These are phyloP conservation scores for Calonectris borealis DNA, from an alignment of 2,113 vertebrate genomes.

Conservation along the genomic window DNA sequence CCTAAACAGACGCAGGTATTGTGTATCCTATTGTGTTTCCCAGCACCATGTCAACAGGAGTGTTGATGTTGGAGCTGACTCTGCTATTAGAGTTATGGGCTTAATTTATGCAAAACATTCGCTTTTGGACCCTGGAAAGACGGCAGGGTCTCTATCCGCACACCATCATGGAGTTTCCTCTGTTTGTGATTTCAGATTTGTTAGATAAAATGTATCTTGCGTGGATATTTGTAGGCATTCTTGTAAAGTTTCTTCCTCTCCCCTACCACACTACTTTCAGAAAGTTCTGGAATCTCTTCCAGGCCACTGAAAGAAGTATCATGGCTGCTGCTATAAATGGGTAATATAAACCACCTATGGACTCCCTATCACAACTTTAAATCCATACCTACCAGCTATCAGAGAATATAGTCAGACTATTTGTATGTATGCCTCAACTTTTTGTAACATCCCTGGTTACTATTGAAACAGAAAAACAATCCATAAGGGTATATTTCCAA, in stretches of 20 bases:
- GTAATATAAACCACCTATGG: not conserved
- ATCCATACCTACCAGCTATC: not conserved
- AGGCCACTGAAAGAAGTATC: not conserved
- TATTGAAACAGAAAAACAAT: not conserved
- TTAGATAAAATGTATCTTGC: not conserved
- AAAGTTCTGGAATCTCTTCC: not conserved
- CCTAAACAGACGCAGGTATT: not conserved
- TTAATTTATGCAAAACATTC: not conserved
- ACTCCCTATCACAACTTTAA: not conserved
- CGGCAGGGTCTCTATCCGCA: not conserved
- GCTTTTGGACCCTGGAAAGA: not conserved
- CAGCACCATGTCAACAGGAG: not conserved
- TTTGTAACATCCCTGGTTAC: not conserved
- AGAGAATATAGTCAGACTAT: not conserved
- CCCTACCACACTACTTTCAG: not conserved
- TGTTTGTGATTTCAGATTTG: not conserved
- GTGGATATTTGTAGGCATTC: not conserved
- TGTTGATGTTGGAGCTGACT: not conserved
- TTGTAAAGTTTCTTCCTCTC: not conserved
- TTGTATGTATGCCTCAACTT: not conserved
- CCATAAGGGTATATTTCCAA: not conserved
- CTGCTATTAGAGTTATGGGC: not conserved
- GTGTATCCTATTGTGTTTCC: not conserved
- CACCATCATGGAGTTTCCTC: not conserved
- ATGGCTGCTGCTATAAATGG: not conserved